Evolutionary conservation across 2,888 invertebrate genomes (phyloP).

Genomic region (Drosophila recens): DNA sequence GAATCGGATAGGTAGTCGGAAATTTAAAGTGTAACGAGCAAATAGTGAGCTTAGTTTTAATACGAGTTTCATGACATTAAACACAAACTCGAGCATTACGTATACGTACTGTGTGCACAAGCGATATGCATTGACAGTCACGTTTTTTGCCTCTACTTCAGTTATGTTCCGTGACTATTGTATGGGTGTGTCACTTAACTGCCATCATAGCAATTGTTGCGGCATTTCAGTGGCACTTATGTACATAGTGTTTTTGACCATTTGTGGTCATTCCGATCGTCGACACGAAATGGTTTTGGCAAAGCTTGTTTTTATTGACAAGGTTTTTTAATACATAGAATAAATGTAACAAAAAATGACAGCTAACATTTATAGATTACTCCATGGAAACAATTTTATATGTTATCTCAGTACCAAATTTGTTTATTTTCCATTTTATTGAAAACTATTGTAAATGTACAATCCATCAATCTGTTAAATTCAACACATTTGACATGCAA

Average conservation of each 20-base stretch:
- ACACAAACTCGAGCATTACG: constrained; percentile 12
- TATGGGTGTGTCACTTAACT: constrained; percentile 13
- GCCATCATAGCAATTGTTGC: constrained; percentile 29
- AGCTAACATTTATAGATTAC: background rate
- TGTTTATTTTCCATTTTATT: background rate
- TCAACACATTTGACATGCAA: constrained; percentile 6
- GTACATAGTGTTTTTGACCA: constrained; percentile 15
- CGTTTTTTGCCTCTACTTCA: constrained; percentile 3
- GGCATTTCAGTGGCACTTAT: constrained; percentile 28
- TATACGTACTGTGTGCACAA: constrained; percentile 30
- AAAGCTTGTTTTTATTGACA: background rate
- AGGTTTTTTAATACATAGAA: background rate
- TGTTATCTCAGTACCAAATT: too few relatives aligned
- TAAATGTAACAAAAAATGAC: background rate
- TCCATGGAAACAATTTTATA: background rate
- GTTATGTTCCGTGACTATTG: constrained; percentile 13
- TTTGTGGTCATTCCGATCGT: constrained; percentile 27
- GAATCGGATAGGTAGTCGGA: background rate
- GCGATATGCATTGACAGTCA: constrained; percentile 5
- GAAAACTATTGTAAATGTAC: background rate
- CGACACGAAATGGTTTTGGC: background rate
- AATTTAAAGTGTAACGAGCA: background rate
- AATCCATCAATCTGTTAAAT: constrained; percentile 2
- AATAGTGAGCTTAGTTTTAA: constrained; percentile 10
- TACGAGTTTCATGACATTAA: constrained; percentile 16